A percentile compares a stretch with the other conserved stretches of the same genome.
These are phyloP conservation scores for Brachypodius melanocephalos DNA, from an alignment of 2,113 vertebrate species.

Conservation along the genomic window DNA sequence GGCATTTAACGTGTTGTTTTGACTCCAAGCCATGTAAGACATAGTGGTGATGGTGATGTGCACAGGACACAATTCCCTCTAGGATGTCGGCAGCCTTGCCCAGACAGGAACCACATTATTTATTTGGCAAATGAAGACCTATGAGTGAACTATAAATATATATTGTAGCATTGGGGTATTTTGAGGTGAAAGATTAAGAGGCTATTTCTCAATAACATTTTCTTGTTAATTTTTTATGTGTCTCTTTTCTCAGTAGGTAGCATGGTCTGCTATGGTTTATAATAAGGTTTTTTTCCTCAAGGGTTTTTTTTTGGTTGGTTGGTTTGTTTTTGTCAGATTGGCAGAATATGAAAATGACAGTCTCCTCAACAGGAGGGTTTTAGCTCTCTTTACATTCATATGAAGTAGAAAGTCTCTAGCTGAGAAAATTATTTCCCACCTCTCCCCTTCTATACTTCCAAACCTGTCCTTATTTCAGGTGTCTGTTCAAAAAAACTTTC, in stretches of 20 bases:
- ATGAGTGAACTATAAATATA: neutral
- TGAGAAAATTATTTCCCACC: neutral
- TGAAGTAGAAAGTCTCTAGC: neutral
- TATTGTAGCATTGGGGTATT: neutral
- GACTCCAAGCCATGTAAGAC: neutral
- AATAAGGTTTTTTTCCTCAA: neutral
- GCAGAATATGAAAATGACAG: neutral
- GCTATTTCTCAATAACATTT: neutral
- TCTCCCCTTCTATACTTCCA: neutral
- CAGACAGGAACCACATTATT: neutral
- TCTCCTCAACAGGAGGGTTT: neutral
- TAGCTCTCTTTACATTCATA: neutral
- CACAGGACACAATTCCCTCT: too few relatives aligned
- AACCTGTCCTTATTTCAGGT: neutral
- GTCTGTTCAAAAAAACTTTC: neutral
- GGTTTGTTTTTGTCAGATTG: neutral
- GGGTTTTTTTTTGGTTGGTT: accelerated
- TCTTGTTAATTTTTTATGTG: neutral
- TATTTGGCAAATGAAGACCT: neutral
- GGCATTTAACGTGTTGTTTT: neutral
- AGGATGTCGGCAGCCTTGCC: neutral
- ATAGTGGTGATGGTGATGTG: neutral
- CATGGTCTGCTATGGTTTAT: neutral
- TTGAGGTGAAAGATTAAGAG: neutral
- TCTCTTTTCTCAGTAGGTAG: neutral